A percentile compares a stretch with the other conserved stretches of the same genome.
phyloP scores from a whole-genome alignment of 2,888 invertebrate genomes.

The Aethes cnicana region DNA sequence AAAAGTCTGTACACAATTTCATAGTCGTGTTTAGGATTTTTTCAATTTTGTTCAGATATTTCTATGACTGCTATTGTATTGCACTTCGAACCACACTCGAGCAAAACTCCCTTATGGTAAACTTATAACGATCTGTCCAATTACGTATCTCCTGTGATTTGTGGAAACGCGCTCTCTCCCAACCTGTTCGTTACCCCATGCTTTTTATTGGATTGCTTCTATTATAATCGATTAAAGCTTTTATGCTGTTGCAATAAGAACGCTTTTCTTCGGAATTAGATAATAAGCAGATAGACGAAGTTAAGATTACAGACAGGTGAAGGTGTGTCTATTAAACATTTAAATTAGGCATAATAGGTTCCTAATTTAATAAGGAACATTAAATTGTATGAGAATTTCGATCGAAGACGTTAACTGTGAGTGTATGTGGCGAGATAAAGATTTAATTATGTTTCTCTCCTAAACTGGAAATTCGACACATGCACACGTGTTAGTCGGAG shows the following conservation, averaged over 20 bases:
- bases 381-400: conserved; percentile 8
- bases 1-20: too few species aligned
- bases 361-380: conserved; percentile 38
- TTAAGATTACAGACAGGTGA: conserved; percentile 64
- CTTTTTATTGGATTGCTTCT: conserved; percentile 40
- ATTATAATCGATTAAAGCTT: conserved; percentile 38
- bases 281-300: conserved; percentile 26
- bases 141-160: too few species aligned
- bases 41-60: too few species aligned
- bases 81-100: too few species aligned
- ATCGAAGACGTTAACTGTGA: neutral
- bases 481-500: conserved; percentile 17
- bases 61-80: too few species aligned
- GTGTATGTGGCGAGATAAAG: neutral
- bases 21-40: too few species aligned
- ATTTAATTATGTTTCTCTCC: conserved; percentile 4
- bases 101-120: too few species aligned
- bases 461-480: conserved; percentile 5
- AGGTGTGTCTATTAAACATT: conserved; percentile 59
- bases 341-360: conserved; percentile 59
- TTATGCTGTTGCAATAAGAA: conserved; percentile 39
- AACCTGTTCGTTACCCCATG: conserved; percentile 48
- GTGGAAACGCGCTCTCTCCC: conserved; percentile 33
- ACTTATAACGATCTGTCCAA: too few species aligned
- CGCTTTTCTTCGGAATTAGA: conserved; percentile 28